These are phyloP conservation scores for Medauroidea extradentata DNA, from an alignment of 1,140 invertebrate genomes.

Conservation along the genomic window DNA sequence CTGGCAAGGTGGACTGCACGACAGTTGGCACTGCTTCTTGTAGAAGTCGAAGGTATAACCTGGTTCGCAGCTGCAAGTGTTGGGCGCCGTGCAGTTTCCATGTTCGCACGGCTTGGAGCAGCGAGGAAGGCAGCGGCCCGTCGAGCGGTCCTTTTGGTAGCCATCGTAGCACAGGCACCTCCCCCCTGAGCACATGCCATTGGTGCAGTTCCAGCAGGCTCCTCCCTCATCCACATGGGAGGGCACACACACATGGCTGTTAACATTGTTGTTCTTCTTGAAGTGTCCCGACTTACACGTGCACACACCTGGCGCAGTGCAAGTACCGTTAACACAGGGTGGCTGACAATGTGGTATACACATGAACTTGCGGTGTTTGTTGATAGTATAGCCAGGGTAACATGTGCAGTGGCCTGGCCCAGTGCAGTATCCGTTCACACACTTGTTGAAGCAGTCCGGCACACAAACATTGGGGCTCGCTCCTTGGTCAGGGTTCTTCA, in stretches of 20 bases:
- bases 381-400: conserved; percentile 23
- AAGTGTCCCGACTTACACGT: conserved; percentile 28
- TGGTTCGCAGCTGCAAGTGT: conserved; percentile 22
- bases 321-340: conserved; percentile 40
- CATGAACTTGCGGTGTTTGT: conserved; percentile 13
- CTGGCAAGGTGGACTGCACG: no score
- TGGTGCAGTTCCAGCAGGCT: no score
- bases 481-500: background rate
- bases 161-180: conserved; percentile 32
- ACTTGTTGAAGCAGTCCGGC: conserved; percentile 51
- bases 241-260: no score
- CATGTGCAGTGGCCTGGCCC: conserved; percentile 27
- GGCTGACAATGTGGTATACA: conserved; percentile 50
- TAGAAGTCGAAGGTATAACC: conserved; percentile 16
- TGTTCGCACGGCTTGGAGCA: conserved; percentile 8
- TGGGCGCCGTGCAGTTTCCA: conserved; percentile 26
- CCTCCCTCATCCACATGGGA: no score
- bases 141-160: conserved; percentile 16
- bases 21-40: no score
- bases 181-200: no score
- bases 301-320: conserved; percentile 43
- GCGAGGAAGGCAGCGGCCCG: conserved; percentile 9
- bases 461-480: conserved; percentile 38
- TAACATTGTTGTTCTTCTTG: background rate
- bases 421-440: conserved; percentile 25